Base-by-base conservation (phyloP, 2,888 invertebrate genomes). In the Azorinus chamasolen region DNA sequence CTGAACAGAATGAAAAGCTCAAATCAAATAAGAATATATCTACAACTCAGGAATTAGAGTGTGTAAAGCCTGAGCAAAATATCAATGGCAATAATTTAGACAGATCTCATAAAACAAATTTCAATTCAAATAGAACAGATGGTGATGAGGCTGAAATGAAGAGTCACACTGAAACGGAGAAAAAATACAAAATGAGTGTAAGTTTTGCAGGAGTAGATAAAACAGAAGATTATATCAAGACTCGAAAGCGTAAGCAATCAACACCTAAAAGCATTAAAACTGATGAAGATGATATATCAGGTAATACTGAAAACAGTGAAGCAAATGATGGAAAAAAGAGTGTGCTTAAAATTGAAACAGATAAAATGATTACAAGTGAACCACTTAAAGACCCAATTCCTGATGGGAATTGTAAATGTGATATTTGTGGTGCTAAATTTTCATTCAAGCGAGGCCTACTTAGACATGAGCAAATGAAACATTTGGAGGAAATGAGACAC, bases 381-480 rank as follows among this genome's bases (percentile, higher is more conserved):
- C 45, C 45, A 4, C n/a, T 45, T 20, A 16, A 58, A 12, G 54
- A 64, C 32, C 41, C 41, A 25, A 32, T 32, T 32, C 32, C 32
- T 32, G 32, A 32, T 32, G 32, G 32, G 32, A 32, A 32, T 32
- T 61, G n/a, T 25, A 59, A 43, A 27, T 73, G 73, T 65, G 39
- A 27, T 2, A 25, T 66, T n/a, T 73, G 73, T 50, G 65, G 54
- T 37, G 54, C 55, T 16, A 54, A 2, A n/a, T 73, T 65, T 50
- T 41, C 65, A 16, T 55, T 61, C 8, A 73, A 66, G 18, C 54
- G 59, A 27, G 73, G 55, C 18, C 48, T 73, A 18, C 54, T 73
- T 5, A 59, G 65, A 39, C 73, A 73, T 61, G 73, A 73, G 39
- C 65, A 55, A 18, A 54, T 46, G 16, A 65, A 65, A 37, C 73